Conservation (phyloP, 2,797 vertebrate species). For the Spinus olivaceus region DNA sequence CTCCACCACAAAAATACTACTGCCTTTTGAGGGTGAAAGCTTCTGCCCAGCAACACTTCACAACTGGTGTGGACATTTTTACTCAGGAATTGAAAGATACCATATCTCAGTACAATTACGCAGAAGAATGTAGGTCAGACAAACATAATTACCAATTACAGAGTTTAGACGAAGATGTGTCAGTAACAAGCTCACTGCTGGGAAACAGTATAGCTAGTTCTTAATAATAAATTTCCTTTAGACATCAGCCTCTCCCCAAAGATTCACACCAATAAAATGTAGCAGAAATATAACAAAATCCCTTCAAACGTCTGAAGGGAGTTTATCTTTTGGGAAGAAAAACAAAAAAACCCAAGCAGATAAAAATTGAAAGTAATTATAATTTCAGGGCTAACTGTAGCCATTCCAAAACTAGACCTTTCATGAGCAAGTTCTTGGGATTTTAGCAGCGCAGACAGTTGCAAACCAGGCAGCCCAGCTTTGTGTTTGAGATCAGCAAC, state of each 20-base stretch:
- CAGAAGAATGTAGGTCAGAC: constrained; percentile 51
- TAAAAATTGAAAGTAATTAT: constrained; percentile 18
- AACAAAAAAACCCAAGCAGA: neutral
- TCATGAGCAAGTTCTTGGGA: neutral
- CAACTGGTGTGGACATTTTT: constrained; percentile 19
- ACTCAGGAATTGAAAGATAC: constrained; percentile 32
- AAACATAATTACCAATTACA: constrained; percentile 63
- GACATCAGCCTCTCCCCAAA: constrained; percentile 43
- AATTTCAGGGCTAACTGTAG: constrained; percentile 10
- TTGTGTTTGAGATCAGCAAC: neutral
- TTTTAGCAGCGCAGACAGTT: neutral
- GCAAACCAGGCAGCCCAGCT: neutral
- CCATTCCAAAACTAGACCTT: neutral
- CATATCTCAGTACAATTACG: constrained; percentile 33
- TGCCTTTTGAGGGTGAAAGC: constrained; percentile 22
- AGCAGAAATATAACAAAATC: constrained; percentile 35
- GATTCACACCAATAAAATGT: constrained; percentile 36
- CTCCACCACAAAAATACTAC: constrained; percentile 6
- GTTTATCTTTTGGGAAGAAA: neutral
- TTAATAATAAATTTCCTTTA: constrained; percentile 61
- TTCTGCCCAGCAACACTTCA: constrained; percentile 34
- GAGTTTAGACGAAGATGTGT: constrained; percentile 25
- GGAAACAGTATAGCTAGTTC: constrained; percentile 28
- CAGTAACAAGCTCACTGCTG: constrained; percentile 43
- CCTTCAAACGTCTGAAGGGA: neutral